Base-by-base conservation (phyloP, 2,888 invertebrate species). In the Elysia crispata region DNA sequence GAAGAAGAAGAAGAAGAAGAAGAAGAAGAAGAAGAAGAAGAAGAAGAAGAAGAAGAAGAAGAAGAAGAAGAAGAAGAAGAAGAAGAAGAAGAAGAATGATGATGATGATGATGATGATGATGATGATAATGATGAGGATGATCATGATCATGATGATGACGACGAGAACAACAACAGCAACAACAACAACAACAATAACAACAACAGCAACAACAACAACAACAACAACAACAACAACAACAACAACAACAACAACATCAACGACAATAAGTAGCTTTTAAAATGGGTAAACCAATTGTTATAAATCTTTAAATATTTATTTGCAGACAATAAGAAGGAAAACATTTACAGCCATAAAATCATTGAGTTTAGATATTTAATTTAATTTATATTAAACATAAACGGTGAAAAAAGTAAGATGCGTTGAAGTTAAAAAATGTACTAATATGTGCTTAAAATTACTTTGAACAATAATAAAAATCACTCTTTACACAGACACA, bases 21-120 rank as follows among this genome's bases (percentile, higher is more conserved):
- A 70, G 70, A 70, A 25, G 28, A 25, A 70, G 70, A 70, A 25
- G 28, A 25, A 70, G 70, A 70, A 25, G 33, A 25, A 70, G 70
- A 70, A 25, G 20, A 25, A 70, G 70, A 70, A 25, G 49, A 25
- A 70, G 70, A 70, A 25, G 49, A 25, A 41, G 70, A 41, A 25
- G 28, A 25, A 25, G 49, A 49, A 41, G 41, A 41, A 49, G 49
- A 49, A 70, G 41, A 33, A 50, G n/a, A 30, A 57, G 76, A 57
- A 28, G 25, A 28, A 33, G 64, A 62, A 50, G 20, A 28, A 62
- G 49, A 62, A 25, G 25, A 49, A 41, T n/a, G 28, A 30, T 28
- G 25, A 20, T 31, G 64, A 62, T 18, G 25, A 50, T 31, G 76
- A 62, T 28, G 25, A 50, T 31, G 66, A 62, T 18, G 25, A 50